Base-by-base conservation (phyloP, 92 coral and sea anemone genomes). In the Desmophyllum pertusum region DNA sequence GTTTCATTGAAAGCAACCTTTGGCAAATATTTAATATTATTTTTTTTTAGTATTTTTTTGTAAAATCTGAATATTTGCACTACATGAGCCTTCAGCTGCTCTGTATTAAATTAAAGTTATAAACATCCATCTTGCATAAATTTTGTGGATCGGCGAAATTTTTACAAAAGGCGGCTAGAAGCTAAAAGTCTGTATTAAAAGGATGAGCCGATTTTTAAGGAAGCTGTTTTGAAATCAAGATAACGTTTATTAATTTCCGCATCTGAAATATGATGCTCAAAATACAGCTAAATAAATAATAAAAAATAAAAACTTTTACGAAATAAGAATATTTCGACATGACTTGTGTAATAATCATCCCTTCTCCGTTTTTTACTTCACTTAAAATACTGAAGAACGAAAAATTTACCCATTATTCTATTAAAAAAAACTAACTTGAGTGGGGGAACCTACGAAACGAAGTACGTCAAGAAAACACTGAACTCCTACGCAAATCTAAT, bases 401-500 rank as follows among this genome's bases (percentile, higher is more conserved):
- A n/a, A n/a, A n/a, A n/a, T 6, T 14, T 6, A 8, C 30, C 38
- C 7, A 0, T 17, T 29, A 14, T 11, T 31, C 1, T 4, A 59
- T 40, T 67, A 38, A 38, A 18, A 33, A 37, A 66, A 6, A 14
- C 27, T 13, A 21, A 66, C 40, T 18, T n/a, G 67, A 63, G 68
- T 78, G 46, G 68, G 61, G 36, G 13, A 51, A 38, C 50, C 50
- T 69, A 48, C 84, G 76, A 48, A 68, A 80, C 37, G n/a, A 65
- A 35, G 6, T 69, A 80, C 84, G 84, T 80, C 84, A 80, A 35
- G 67, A n/a, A 23, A 68, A 8, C 39, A 21, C 46, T 78, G 23
- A 18, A 78, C 73, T 10, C 84, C 84, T 15, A 80, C 84, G 75
- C 65, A 68, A 46, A 50, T n/a, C 46, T 61, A 6, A 29, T 31